Conservation (phyloP, 2,888 invertebrate genomes). For the Scrobipalpa atriplicella region DNA sequence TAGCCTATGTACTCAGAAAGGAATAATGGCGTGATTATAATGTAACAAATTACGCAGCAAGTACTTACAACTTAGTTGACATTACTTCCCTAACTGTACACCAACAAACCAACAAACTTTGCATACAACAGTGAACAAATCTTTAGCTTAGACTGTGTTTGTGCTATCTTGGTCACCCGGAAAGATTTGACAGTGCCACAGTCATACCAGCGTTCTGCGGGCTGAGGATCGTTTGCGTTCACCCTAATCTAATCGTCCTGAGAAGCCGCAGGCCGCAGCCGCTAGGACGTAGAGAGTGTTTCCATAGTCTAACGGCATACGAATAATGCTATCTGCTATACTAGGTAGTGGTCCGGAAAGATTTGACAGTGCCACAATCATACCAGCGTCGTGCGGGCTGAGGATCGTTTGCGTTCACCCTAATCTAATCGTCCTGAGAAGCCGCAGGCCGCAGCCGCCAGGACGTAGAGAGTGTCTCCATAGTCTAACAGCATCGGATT, state of each 20-base stretch:
- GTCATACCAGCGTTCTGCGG: constrained; percentile 12
- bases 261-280: constrained; percentile 16
- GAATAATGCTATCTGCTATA: not conserved
- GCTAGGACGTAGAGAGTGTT: not conserved
- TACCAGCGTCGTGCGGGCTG: constrained; percentile 6
- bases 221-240: constrained; percentile 22
- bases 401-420: constrained; percentile 25
- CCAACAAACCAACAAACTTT: no score
- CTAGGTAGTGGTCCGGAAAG: not conserved
- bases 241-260: constrained; percentile 22
- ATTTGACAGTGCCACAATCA: not conserved
- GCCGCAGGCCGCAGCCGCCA: constrained; percentile 17
- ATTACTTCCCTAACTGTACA: no score
- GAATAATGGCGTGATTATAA: no score
- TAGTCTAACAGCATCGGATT: not conserved
- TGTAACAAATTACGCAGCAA: no score
- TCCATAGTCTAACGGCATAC: not conserved
- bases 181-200: not conserved
- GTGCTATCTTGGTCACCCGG: not conserved
- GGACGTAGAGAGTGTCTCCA: not conserved
- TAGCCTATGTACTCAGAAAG: no score
- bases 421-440: constrained; percentile 20
- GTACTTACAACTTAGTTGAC: no score
- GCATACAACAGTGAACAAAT: no score
- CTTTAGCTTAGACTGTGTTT: no score